Evolutionary conservation across 2,888 invertebrate species (phyloP).

Genomic region (Calephelis perditalis): DNA sequence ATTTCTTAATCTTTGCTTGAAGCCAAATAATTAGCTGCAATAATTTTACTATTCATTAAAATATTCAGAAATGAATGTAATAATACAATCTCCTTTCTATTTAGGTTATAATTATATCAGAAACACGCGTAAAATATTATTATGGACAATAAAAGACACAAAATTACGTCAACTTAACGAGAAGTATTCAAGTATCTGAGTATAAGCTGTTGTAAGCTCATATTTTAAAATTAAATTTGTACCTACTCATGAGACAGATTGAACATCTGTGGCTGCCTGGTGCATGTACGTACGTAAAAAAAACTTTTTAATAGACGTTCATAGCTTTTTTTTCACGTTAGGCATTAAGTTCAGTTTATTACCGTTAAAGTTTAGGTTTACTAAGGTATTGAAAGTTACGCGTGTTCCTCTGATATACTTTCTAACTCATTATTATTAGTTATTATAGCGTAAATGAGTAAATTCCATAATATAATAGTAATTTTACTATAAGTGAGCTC

Average conservation of each 20-base stretch:
- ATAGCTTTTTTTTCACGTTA: too few species aligned
- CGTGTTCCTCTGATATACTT: constrained; percentile 51
- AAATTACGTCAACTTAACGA: too few species aligned
- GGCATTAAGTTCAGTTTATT: too few species aligned
- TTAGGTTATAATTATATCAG: constrained; percentile 3
- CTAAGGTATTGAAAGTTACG: constrained; percentile 12
- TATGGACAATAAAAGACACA: constrained; percentile 22
- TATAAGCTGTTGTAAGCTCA: too few species aligned
- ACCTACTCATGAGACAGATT: too few species aligned
- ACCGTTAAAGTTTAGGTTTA: too few species aligned
- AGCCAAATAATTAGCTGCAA: constrained; percentile 73
- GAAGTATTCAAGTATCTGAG: too few species aligned
- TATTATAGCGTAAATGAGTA: constrained; percentile 70
- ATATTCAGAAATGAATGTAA: constrained; percentile 11
- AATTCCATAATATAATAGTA: constrained; percentile 69
- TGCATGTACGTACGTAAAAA: too few species aligned
- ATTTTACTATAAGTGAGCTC: constrained; percentile 67
- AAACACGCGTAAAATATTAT: constrained; percentile 11
- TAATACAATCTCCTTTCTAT: constrained; percentile 14
- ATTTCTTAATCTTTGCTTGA: constrained; percentile 65
- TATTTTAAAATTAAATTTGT: too few species aligned
- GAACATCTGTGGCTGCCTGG: too few species aligned
- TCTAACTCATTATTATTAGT: constrained; percentile 61
- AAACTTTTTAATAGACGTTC: too few species aligned
- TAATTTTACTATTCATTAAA: constrained; percentile 58